Evolutionary conservation across 2,113 vertebrate genomes (phyloP).

Genomic region (Bothrops jararaca): DNA sequence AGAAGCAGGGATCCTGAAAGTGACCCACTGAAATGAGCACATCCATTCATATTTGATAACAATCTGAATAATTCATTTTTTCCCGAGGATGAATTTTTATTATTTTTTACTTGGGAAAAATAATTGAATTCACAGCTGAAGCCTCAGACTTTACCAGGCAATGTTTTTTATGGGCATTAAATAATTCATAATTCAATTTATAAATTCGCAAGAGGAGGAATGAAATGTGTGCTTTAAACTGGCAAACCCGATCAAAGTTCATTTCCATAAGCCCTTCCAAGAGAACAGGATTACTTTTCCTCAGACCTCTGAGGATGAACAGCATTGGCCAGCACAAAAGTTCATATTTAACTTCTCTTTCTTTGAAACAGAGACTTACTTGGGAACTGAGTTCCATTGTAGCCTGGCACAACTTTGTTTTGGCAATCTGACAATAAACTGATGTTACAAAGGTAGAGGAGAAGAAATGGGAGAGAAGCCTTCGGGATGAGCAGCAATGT

Average conservation of each 20-base stretch:
- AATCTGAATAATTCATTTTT: constrained; percentile 14
- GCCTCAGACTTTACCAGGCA: neutral
- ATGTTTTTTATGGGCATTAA: constrained; percentile 5
- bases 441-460: neutral
- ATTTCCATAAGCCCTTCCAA: neutral
- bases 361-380: neutral
- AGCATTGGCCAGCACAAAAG: neutral
- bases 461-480: neutral
- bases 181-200: constrained; percentile 22
- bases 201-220: neutral
- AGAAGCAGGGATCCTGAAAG: too few species aligned
- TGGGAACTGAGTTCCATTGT: neutral
- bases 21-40: neutral
- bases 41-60: neutral
- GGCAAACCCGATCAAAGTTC: neutral
- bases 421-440: neutral
- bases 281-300: neutral
- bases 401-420: neutral
- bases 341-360: neutral
- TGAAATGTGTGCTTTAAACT: neutral
- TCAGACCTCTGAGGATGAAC: neutral
- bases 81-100: neutral
- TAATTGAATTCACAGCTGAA: constrained; percentile 2
- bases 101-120: neutral
- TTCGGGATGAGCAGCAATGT: neutral